Base-by-base conservation (phyloP, 2,797 vertebrate species). In the Gadopsis bispinosus region DNA sequence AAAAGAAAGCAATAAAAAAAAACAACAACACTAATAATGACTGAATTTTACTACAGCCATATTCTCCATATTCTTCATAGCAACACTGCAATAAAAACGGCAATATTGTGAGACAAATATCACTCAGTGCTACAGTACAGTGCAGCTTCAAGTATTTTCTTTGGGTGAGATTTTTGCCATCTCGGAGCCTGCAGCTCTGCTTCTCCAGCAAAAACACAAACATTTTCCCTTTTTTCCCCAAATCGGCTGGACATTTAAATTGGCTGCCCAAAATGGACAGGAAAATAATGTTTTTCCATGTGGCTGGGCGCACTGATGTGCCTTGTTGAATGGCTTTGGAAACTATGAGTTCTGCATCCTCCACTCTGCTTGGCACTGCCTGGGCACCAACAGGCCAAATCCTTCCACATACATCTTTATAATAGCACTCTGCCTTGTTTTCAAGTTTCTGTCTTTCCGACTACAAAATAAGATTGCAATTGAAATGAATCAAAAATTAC, bases 321-420 rank as follows among this genome's bases (percentile, higher is more conserved):
- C 43, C 37, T 33, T 37, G 14, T 60, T 60, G 54, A 79, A 63
- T 65, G 37, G 75, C 48, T 83, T 39, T 73, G 50, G 65, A 81
- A 75, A 75, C 14, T 4, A 83, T 65, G 59, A 71, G 74, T 29
- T 66, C 65, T 67, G 62, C 50, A 33, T 70, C 54, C 39, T 75
- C 54, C 35, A 53, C 77, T 77, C 63, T 70, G 64, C 74, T 65
- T 64, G 72, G 54, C 17, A 10, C 76, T 76, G 58, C 54, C 53
- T 45, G 26, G 56, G 58, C 63, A 73, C 65, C 74, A 62, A 79
- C 4, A 7, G 51, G 53, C 43, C 59, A 72, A 62, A 83, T 69
- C 29, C n/a, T 56, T 55, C 55, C 68, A 8, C 77, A 81, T 81
- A 50, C 45, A 68, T 90, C 60, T 88, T 70, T 67, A 74, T 86